Evolutionary conservation across 2,888 invertebrate species (phyloP), one percentile per base, ranked within the genome.

Genomic region (Xestoiulus laeticollis): DNA sequence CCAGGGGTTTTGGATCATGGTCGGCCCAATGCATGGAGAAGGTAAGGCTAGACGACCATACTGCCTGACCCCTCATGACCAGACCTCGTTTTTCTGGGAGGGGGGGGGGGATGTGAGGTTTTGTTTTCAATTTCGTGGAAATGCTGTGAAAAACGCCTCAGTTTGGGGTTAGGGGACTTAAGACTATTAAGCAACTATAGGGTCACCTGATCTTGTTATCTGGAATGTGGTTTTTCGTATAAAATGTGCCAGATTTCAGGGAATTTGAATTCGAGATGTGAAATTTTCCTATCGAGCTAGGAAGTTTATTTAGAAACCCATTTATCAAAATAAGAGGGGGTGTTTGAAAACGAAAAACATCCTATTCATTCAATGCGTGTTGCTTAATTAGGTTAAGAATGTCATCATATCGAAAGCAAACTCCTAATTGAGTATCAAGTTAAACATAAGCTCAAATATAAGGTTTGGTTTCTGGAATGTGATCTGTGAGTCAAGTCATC

Each of bases 351-450:
- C n/a, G 26, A 22, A 68, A 68, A 68, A 68, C 68, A 68, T 68
- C 6, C 68, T 12, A 48, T 10, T 48, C 48, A 19, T 19, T 48
- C 3, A 14, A 16, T 48, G 48, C 68, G 22, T 22, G 22, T 68
- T 68, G 22, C 68, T 68, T 68, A 68, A 68, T 68, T 68, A 68
- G 68, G 68, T 68, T 68, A 68, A 68, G 68, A 68, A 68, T 68
- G 68, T 68, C 53, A 16, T n/a, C 53, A 59, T 19, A 19, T 12
- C 26, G 68, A 68, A 26, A 68, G 8, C 68, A 0, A 26, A 59
- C 19, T 19, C 59, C n/a, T n/a, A 6, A 10, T 3, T 38, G 38
- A 38, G 38, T 5, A 38, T 38, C 38, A 38, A 8, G 8, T 38
- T 38, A 38, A n/a, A 38, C 38, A 8, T 38, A 38, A 38, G 5